Evolutionary conservation across 2,113 vertebrate genomes (phyloP), one percentile per base, ranked within the genome.

Genomic region (Lamprologus ornatipinnis): DNA sequence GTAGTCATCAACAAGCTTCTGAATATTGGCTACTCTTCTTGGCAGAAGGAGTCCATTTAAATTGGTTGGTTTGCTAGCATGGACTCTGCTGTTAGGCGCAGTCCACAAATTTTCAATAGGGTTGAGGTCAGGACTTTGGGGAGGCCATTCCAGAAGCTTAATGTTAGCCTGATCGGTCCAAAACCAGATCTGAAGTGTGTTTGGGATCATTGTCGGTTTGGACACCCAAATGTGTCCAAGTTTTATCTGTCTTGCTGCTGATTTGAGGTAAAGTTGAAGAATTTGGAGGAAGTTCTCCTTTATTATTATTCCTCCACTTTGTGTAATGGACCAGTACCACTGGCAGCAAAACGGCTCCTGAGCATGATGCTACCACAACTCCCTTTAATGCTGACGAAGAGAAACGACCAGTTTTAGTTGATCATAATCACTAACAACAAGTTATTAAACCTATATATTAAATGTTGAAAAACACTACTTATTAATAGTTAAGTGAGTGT

Each of bases 151-250:
- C 7, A 70, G 37, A 70, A 70, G 65, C 5, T 15, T 15, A 70
- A 23, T 42, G 35, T 42, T 70, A 70, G 5, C 65, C 3, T 42
- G n/a, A 26, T 42, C 1, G 1, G 9, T 23, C 21, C 37, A 23
- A 9, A 42, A 23, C 7, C n/a, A 26, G 1, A 40, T 42, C 13
- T 70, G 37, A 70, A 42, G 19, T 21, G 37, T 42, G 65, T 70
- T 70, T 42, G 65, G 37, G 37, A 42, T 42, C n/a, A 3, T 70
- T 0, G 12, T 60, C 0, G 1, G 57, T 10, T 70, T 35, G 3
- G 37, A 70, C n/a, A 42, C 37, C 7, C 1, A 21, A 21, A 13
- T 23, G 11, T 26, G 37, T 70, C 65, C 35, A 70, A 9, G n/a
- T 70, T 42, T 40, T 42, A 70, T 3, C 5, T 9, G n/a, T 26